Base-by-base conservation (phyloP, 2,113 vertebrate genomes). In the Aspidoscelis tigris region DNA sequence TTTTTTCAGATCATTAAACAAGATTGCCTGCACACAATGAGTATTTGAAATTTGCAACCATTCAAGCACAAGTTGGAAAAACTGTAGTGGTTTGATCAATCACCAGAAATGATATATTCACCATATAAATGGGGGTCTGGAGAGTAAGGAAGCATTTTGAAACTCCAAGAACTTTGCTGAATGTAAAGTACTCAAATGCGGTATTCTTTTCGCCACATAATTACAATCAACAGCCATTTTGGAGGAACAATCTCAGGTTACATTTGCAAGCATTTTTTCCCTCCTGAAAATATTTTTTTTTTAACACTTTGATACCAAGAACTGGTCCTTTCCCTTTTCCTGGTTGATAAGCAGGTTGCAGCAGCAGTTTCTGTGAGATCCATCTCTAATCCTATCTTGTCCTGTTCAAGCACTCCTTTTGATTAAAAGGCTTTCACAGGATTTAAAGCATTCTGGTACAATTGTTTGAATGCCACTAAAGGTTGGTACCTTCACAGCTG, bases 41-140 rank as follows among this genome's bases (percentile, higher is more conserved):
- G 84, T 88, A 76, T 84, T 79, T 86, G 26, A 1, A 88, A 82
- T 85, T 87, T 90, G 0, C 41, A 89, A 44, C 39, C 89, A 41
- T 81, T 83, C 82, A 91, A 68, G 2, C 10, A 73, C 47, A 86
- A 76, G 0, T 26, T 89, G 41, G 18, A 90, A 87, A 50, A 73
- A 91, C 84, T 78, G 41, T 22, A 83, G 33, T 74, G 71, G 0
- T 76, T 89, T 85, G 44, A 76, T 88, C 50, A 84, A 18, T 89
- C 68, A 68, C 76, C 26, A 86, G 90, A 70, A 89, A 80, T 84
- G 1, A 66, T 87, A 81, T 64, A 70, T 33, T 53, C 44, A 71
- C 26, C 18, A 70, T 68, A 0, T 76, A 88, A 41, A 76, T 79
- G 84, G 70, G 41, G 58, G 24, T 24, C 70, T 78, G 76, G 20